Evolutionary conservation across 2,888 invertebrate genomes (phyloP), one percentile per base, ranked within the genome.

Genomic region (Volucella inanis): DNA sequence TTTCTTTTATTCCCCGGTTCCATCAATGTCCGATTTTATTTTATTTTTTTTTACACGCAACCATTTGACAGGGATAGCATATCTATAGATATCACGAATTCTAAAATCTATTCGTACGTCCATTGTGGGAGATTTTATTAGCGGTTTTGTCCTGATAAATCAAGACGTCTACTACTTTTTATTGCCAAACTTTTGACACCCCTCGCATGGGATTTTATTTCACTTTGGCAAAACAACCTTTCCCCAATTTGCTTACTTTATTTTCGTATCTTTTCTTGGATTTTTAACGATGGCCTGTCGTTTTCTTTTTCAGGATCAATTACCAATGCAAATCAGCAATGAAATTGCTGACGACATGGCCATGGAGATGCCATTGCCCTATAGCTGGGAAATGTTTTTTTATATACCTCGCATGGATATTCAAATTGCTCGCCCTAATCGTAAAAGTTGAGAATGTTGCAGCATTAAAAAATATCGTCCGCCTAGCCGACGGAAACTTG

Each of bases 291-390:
- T 15, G 45, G 12, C n/a, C 45, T 74, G 18, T 52, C 18, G 57
- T 22, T 41, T 14, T 72, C 9, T 65, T 31, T 70, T 85, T 6
- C 87, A 88, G 88, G 88, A 89, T 88, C 87, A 87, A 88, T 89
- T 89, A 89, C 88, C 89, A 87, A 91, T 91, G 91, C 89, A 88
- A 89, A 90, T 89, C 89, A 90, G 91, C 90, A 90, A 92, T 92
- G 92, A 91, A 89, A 91, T 91, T 89, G 89, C 89, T 90, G 90
- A 89, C 90, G 89, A 89, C 89, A 89, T 90, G 89, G 89, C 88
- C 88, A 88, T 88, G 90, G 89, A 88, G 89, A 86, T 88, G 70
- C 77, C 85, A 64, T 71, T 81, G 85, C 76, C 77, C 74, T 64
- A 50, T 52, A 65, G 64, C 77, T 65, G 86, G 82, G 52, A 82